Evolutionary conservation across 2,797 vertebrate species (phyloP).

Genomic region (Streptopelia turtur): DNA sequence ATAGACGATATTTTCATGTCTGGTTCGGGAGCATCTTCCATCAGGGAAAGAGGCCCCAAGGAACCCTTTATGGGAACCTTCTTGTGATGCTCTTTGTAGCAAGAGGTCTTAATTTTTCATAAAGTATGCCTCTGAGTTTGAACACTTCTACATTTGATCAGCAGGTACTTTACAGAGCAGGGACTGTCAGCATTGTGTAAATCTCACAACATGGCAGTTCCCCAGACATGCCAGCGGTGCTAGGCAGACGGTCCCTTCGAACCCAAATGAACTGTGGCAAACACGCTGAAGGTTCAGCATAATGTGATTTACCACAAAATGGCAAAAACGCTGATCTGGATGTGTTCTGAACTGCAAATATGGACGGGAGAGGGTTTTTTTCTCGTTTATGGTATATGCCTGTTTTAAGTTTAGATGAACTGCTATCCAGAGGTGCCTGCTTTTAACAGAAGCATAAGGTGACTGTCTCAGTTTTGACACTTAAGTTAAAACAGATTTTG

Average conservation of each 20-base stretch:
- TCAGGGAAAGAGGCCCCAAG: background rate
- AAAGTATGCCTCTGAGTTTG: background rate
- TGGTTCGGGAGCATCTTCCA: background rate
- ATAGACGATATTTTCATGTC: background rate
- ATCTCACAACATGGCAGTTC: background rate
- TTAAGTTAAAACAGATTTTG: background rate
- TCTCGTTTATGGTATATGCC: background rate
- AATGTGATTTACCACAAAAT: background rate
- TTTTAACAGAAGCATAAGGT: background rate
- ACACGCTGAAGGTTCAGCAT: background rate
- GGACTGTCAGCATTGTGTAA: background rate
- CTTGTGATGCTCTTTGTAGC: background rate
- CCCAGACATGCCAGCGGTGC: rapidly evolving
- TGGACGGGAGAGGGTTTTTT: background rate
- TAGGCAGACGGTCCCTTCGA: background rate
- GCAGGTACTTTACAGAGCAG: background rate
- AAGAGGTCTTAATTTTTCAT: background rate
- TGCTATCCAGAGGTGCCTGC: background rate
- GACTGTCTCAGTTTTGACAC: background rate
- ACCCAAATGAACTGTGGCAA: background rate
- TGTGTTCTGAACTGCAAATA: background rate
- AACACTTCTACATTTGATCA: background rate
- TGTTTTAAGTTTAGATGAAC: background rate
- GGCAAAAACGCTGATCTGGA: background rate
- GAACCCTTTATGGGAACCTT: background rate